Evolutionary conservation across 2,113 vertebrate species (phyloP), one percentile per base, ranked within the genome.

Genomic region (Psettodes erumei): DNA sequence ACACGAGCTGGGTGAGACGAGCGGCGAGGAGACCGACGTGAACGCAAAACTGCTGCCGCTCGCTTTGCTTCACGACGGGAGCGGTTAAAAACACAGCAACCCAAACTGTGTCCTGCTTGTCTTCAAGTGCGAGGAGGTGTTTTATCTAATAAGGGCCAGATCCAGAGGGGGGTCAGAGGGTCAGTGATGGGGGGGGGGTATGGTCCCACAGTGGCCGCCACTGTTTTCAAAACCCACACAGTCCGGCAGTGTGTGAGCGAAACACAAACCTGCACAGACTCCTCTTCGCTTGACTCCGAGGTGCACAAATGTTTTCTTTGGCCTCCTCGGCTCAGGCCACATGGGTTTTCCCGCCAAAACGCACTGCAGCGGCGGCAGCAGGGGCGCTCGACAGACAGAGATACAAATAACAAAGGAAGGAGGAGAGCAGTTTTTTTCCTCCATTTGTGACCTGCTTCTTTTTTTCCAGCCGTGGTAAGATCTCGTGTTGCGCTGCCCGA

Each of bases 1-100:
- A 32, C 97, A 99, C 0, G 96, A 99, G 78, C 90, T 95, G 0
- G 96, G 97, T 98, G 87, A 77, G 64, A 54, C 51, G 25, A 16
- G 45, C 5, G n/a, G n/a, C n/a, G n/a, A n/a, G n/a, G n/a, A n/a
- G n/a, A n/a, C n/a, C n/a, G n/a, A n/a, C n/a, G n/a, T n/a, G n/a
- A n/a, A n/a, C n/a, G n/a, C n/a, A n/a, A n/a, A n/a, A n/a, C n/a
- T n/a, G n/a, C n/a, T n/a, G n/a, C n/a, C n/a, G n/a, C n/a, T n/a
- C n/a, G n/a, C n/a, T n/a, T n/a, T n/a, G n/a, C n/a, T n/a, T n/a
- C n/a, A n/a, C n/a, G n/a, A n/a, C n/a, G n/a, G n/a, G n/a, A n/a
- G n/a, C n/a, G n/a, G n/a, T n/a, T n/a, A n/a, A n/a, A n/a, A n/a
- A n/a, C n/a, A n/a, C n/a, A n/a, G n/a, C n/a, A n/a, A n/a, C n/a